A percentile compares a stretch with the other conserved stretches of the same genome.
These are phyloP conservation scores for Spodoptera exigua DNA, from an alignment of 2,888 invertebrate genomes.

Conservation along the genomic window DNA sequence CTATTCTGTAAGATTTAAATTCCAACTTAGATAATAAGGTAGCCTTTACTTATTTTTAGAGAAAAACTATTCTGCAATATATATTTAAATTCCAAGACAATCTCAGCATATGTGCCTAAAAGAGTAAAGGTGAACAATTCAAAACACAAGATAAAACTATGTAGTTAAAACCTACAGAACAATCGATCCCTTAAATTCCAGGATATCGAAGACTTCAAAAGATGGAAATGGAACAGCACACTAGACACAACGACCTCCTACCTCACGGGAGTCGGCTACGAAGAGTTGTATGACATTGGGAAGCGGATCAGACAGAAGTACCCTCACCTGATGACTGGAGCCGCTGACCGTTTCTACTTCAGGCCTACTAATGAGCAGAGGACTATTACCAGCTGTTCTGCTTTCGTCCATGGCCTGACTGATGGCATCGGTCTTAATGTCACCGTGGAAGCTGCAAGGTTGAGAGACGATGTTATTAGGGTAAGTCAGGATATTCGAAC, in stretches of 20 bases:
- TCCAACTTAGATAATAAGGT: too few species aligned
- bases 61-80: too few species aligned
- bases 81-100: too few species aligned
- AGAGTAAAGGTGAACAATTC: too few species aligned
- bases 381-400: slow-evolving; percentile 89
- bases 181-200: slow-evolving; percentile 56
- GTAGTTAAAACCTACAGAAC: not conserved
- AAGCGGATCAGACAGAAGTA: slow-evolving; percentile 73
- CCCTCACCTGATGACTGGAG: slow-evolving; percentile 80
- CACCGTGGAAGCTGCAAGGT: slow-evolving; percentile 64
- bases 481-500: slow-evolving; percentile 62
- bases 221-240: slow-evolving; percentile 91
- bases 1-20: too few species aligned
- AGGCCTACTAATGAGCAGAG: slow-evolving; percentile 90
- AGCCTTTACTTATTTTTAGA: too few species aligned
- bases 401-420: slow-evolving; percentile 89
- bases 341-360: slow-evolving; percentile 88
- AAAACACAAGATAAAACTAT: too few species aligned
- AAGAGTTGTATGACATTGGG: slow-evolving; percentile 91
- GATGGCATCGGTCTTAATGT: slow-evolving; percentile 68
- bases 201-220: slow-evolving; percentile 91
- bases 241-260: slow-evolving; percentile 88
- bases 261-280: slow-evolving; percentile 89
- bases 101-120: too few species aligned
- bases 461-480: slow-evolving; percentile 74